Percentiles rank a stretch among this genome's conserved stretches.
Conservation (phyloP, 2,113 vertebrate species). For the Xenopus borealis region DNA sequence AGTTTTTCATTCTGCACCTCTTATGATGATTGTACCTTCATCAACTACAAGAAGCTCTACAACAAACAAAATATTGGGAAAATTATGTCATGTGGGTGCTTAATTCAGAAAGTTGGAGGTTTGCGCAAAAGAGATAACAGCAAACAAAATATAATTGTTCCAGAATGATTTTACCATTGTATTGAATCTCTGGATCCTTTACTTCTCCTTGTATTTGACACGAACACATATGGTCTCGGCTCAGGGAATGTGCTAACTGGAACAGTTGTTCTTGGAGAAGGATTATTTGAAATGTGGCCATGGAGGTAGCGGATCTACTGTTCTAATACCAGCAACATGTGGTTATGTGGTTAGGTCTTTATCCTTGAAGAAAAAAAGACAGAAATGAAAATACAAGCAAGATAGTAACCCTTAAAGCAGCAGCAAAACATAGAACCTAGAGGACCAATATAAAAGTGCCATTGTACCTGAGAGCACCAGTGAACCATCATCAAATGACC, state of each 20-base stretch:
- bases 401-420: neutral
- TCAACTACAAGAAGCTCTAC: too few relatives aligned
- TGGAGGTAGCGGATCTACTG: slow-evolving; percentile 72
- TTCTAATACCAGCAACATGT: slow-evolving; percentile 71
- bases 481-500: too few relatives aligned
- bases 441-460: too few relatives aligned
- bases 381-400: neutral
- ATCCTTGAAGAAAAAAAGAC: slow-evolving; percentile 45
- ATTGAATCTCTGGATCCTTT: slow-evolving; percentile 81
- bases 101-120: too few relatives aligned
- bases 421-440: too few relatives aligned
- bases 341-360: slow-evolving; percentile 31
- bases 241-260: slow-evolving; percentile 26
- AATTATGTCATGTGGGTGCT: too few relatives aligned
- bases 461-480: too few relatives aligned
- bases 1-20: too few relatives aligned
- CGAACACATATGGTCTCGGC: slow-evolving; percentile 26
- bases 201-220: slow-evolving; percentile 75
- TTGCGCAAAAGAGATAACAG: too few relatives aligned
- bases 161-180: slow-evolving; percentile 70
- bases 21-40: too few relatives aligned
- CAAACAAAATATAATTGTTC: too few relatives aligned
- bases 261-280: slow-evolving; percentile 39
- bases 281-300: slow-evolving; percentile 38
- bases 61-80: too few relatives aligned